Evolutionary conservation across 2,797 vertebrate species (phyloP).

Genomic region (Iguana delicatissima): DNA sequence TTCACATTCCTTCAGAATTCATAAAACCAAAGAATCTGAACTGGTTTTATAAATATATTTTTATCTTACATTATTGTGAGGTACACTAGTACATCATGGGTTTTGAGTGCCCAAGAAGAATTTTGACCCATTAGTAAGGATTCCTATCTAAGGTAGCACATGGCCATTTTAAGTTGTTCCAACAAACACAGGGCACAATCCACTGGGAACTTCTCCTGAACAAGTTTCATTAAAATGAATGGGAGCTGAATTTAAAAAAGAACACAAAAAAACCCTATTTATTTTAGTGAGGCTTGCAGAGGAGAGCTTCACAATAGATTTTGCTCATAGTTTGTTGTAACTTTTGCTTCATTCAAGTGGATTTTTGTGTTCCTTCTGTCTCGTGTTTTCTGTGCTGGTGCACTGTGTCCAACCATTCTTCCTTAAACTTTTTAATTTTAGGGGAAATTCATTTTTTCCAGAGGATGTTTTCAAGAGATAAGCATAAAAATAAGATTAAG

Average conservation of each 20-base stretch:
- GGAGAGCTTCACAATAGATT: conserved; percentile 34
- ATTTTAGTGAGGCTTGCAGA: conserved; percentile 27
- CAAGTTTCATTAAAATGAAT: conserved; percentile 44
- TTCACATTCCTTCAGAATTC: conserved; percentile 46
- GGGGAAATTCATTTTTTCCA: conserved; percentile 64
- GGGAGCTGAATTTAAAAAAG: background rate
- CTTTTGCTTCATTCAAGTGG: conserved; percentile 81
- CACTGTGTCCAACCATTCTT: conserved; percentile 86
- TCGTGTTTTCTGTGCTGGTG: conserved; percentile 82
- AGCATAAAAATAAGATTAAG: conserved; percentile 61
- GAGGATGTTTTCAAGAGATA: conserved; percentile 59
- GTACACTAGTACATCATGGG: conserved; percentile 47
- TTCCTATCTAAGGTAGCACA: conserved; percentile 56
- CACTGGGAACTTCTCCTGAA: conserved; percentile 24
- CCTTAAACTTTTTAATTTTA: conserved; percentile 76
- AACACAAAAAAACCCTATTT: background rate
- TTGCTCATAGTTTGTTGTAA: conserved; percentile 67
- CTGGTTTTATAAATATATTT: conserved; percentile 45
- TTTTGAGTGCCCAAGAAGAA: conserved; percentile 41
- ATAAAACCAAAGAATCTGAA: conserved; percentile 54
- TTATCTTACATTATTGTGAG: conserved; percentile 39
- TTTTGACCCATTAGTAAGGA: conserved; percentile 49
- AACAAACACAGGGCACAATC: conserved; percentile 59
- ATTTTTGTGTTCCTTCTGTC: conserved; percentile 87
- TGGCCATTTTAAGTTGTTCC: conserved; percentile 65